These are phyloP conservation scores for Chrysina gloriosa DNA, from an alignment of 2,888 invertebrate genomes.

Conservation along the genomic window DNA sequence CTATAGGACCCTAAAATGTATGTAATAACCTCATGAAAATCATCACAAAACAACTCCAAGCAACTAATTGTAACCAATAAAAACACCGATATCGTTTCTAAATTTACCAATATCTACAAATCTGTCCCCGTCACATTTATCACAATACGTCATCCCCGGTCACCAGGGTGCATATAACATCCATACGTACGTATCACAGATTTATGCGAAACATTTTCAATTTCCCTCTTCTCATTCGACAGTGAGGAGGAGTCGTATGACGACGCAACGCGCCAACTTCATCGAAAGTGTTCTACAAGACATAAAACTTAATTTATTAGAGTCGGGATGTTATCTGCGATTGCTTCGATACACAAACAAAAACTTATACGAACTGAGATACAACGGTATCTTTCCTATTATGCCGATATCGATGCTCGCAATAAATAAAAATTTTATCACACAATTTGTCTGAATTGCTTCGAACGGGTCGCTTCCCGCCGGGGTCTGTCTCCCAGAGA, in stretches of 20 bases:
- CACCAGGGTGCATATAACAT: neutral
- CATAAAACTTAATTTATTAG: slow-evolving; percentile 27
- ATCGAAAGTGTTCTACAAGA: slow-evolving; percentile 29
- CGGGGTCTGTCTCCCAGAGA: neutral
- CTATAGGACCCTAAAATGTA: too few relatives aligned
- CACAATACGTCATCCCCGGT: neutral
- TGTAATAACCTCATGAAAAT: too few relatives aligned
- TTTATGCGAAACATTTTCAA: slow-evolving; percentile 2
- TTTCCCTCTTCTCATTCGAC: neutral
- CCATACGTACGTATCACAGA: neutral
- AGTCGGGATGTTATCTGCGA: slow-evolving; percentile 15
- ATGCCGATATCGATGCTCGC: slow-evolving; percentile 2
- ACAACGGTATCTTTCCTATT: slow-evolving; percentile 20
- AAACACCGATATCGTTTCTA: too few relatives aligned
- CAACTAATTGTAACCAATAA: too few relatives aligned
- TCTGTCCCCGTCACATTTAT: neutral
- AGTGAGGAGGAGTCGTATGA: neutral
- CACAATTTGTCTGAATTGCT: slow-evolving; percentile 28
- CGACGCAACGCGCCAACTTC: neutral
- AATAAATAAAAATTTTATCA: slow-evolving; percentile 29
- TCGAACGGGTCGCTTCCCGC: neutral
- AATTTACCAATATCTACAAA: neutral
- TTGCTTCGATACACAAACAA: slow-evolving; percentile 20
- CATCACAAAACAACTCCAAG: too few relatives aligned
- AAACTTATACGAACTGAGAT: neutral